These are phyloP conservation scores for Diplodus sargus DNA, from an alignment of 2,797 vertebrate species.

Conservation along the genomic window DNA sequence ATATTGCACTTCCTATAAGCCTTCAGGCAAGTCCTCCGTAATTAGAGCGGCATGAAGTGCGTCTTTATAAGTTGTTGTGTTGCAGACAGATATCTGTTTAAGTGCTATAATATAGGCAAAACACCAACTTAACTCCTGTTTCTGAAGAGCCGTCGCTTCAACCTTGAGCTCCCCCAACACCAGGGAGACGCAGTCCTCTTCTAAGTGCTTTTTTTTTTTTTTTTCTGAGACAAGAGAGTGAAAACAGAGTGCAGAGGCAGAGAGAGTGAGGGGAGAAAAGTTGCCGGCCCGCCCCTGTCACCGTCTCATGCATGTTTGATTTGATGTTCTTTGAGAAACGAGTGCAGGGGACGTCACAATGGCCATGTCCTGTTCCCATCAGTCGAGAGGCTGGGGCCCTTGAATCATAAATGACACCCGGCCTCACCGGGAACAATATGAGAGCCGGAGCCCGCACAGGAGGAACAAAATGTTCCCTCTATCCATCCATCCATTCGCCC, in stretches of 20 bases:
- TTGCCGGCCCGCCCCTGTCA: slow-evolving; percentile 74
- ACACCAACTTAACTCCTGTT: slow-evolving; percentile 46
- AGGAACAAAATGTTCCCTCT: slow-evolving; percentile 84
- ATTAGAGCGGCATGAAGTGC: neutral
- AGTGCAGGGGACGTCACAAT: slow-evolving; percentile 80
- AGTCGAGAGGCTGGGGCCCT: slow-evolving; percentile 63
- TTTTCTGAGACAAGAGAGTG: slow-evolving; percentile 45
- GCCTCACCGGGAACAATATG: slow-evolving; percentile 79
- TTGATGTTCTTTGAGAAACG: slow-evolving; percentile 82
- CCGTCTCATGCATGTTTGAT: slow-evolving; percentile 85
- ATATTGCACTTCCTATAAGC: neutral
- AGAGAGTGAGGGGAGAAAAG: slow-evolving; percentile 66
- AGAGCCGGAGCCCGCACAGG: slow-evolving; percentile 71
- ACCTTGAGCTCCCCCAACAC: slow-evolving; percentile 59
- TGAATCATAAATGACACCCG: slow-evolving; percentile 85
- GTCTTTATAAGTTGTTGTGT: slow-evolving; percentile 17
- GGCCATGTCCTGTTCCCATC: slow-evolving; percentile 81
- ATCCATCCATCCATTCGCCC: slow-evolving; percentile 69
- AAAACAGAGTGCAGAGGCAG: slow-evolving; percentile 43
- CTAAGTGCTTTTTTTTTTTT: slow-evolving; percentile 56
- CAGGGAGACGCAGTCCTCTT: slow-evolving; percentile 40
- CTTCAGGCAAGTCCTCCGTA: too few species aligned
- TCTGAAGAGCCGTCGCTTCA: slow-evolving; percentile 42
- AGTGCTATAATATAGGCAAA: slow-evolving; percentile 36
- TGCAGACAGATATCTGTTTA: slow-evolving; percentile 28